These are phyloP conservation scores for Paramuricea clavata DNA, from an alignment of 92 coral and sea anemone species.

Conservation along the genomic window DNA sequence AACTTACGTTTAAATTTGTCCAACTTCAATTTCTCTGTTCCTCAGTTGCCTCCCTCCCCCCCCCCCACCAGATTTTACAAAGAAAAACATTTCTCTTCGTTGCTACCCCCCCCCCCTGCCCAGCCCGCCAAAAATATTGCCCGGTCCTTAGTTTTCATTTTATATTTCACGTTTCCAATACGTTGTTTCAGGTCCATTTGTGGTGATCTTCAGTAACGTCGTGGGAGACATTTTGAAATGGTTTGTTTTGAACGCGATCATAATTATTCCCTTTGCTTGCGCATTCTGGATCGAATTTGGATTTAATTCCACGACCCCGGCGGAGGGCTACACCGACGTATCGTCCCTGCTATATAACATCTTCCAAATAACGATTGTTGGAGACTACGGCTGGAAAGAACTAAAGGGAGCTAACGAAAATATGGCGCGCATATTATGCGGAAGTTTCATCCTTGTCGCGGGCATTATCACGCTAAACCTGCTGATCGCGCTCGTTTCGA, in stretches of 20 bases:
- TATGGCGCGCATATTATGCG: background rate
- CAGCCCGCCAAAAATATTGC: too few species aligned
- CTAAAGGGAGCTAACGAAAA: background rate
- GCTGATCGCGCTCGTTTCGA: slow-evolving; percentile 7
- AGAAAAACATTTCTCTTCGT: too few species aligned
- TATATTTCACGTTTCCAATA: too few species aligned
- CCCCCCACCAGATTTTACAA: too few species aligned
- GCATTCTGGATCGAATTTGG: slow-evolving; percentile 21
- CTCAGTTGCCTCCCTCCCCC: too few species aligned
- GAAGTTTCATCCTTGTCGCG: background rate
- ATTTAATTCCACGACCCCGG: background rate
- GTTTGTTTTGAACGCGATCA: background rate
- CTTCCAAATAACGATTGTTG: slow-evolving; percentile 16
- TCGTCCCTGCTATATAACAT: slow-evolving; percentile 4
- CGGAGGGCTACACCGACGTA: background rate
- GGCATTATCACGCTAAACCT: slow-evolving; percentile 11
- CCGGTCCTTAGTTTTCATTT: too few species aligned
- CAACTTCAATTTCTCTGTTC: too few species aligned
- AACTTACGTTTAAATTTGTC: too few species aligned
- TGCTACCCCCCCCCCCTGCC: too few species aligned
- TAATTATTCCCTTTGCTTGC: slow-evolving; percentile 2
- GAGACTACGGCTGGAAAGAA: background rate
- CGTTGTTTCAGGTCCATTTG: slow-evolving; percentile 15
- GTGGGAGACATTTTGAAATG: slow-evolving; percentile 22
- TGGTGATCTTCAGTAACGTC: slow-evolving; percentile 9